Evolutionary conservation across 2,113 vertebrate species (phyloP), one percentile per base, ranked within the genome.

Genomic region (Chaetorhynchus papuensis): DNA sequence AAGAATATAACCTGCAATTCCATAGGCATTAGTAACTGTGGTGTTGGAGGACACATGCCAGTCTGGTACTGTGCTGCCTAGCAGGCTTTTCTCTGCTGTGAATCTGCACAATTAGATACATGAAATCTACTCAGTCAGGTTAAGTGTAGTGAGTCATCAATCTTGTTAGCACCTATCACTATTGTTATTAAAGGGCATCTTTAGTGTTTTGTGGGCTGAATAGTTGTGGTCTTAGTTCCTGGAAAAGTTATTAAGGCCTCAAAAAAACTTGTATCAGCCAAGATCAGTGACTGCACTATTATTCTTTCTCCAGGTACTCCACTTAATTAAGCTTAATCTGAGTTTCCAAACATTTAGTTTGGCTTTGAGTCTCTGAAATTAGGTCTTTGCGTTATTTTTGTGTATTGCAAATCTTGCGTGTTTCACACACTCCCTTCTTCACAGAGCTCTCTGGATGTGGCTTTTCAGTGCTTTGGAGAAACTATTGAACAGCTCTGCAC

Each of bases 401-500:
- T 30, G 11, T 18, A 6, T 81, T 80, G 42, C 5, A 60, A 54
- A 21, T 65, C 33, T 35, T 57, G 6, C 10, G 2, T 33, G 18
- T 27, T n/a, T n/a, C 44, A 8, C 5, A 6, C 44, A 19, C 5
- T 53, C 7, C 6, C 4, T 37, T 72, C 59, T 35, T 45, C 37
- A 80, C 14, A 57, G 10, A 39, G 69, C 21, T 60, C 19, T 59
- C 13, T 28, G 57, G 33, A 10, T 52, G 15, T 19, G 24, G 13
- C 7, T 56, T 83, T 65, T 68, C 9, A 1, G 10, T 49, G 23
- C 30, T 88, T 60, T 60, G 49, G 20, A 54, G 44, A 47, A 82
- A 41, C 4, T 31, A 7, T 1, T 8, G 10, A 53, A 16, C 12
- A 49, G 1, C 33, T 52, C 8, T 42, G 7, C 7, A 21, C 4